A percentile compares a stretch with the other conserved stretches of the same genome.
Conservation (phyloP, 2,888 invertebrate species). For the Petrophora chlorosata region DNA sequence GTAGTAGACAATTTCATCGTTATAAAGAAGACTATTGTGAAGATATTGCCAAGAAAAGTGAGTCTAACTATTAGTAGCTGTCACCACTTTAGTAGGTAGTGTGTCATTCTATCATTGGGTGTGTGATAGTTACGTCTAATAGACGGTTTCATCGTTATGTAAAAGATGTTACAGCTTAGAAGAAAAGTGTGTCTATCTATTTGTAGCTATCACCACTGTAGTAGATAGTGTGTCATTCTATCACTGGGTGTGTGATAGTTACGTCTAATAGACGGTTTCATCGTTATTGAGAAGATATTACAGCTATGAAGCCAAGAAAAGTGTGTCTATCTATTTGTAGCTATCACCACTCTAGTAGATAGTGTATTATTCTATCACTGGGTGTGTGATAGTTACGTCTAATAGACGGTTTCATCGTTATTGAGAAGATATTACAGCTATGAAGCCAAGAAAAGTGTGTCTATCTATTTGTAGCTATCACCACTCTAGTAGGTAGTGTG, state of each 20-base stretch:
- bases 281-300: neutral
- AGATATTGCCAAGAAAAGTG: neutral
- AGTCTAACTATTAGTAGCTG: conserved; percentile 4
- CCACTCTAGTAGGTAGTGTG: conserved; percentile 28
- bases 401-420: neutral
- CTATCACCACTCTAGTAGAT: conserved; percentile 29
- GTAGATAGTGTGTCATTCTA: conserved; percentile 26
- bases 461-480: conserved; percentile 20
- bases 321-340: neutral
- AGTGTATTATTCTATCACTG: conserved; percentile 33
- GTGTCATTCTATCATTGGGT: conserved; percentile 31
- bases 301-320: neutral
- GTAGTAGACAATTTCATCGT: conserved; percentile 6
- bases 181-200: neutral
- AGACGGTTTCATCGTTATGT: no score
- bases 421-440: neutral
- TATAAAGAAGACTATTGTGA: neutral
- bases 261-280: conserved; percentile 7
- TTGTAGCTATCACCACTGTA: conserved; percentile 12
- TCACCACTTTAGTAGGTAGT: conserved; percentile 31
- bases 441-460: neutral
- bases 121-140: conserved; percentile 12
- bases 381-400: conserved; percentile 17
- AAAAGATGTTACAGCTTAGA: no score
- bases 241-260: conserved; percentile 28